phyloP scores from a whole-genome alignment of 1,140 invertebrate genomes.

The Cotesia vestalis region DNA sequence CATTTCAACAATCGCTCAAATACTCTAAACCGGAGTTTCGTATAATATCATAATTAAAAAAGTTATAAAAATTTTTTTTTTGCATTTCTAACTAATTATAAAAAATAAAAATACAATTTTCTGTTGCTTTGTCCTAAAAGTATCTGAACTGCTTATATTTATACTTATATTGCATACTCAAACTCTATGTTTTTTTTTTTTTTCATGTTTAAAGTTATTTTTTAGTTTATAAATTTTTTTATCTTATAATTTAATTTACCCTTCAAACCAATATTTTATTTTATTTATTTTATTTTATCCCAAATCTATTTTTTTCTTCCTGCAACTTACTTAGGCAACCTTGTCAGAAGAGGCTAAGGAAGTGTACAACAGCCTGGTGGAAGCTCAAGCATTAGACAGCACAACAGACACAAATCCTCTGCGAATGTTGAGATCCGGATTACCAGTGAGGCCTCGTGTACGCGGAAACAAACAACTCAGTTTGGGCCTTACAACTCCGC shows the following conservation, averaged over 20 bases:
- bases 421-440: constrained; percentile 74
- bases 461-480: constrained; percentile 68
- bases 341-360: constrained; percentile 86
- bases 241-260: constrained; percentile 52
- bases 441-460: constrained; percentile 69
- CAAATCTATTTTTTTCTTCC: constrained; percentile 56
- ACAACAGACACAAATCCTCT: constrained; percentile 72
- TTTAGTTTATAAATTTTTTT: constrained; percentile 41
- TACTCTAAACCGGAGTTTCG: too few relatives aligned
- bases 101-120: constrained; percentile 4
- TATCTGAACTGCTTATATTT: neutral
- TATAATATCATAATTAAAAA: too few relatives aligned
- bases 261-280: constrained; percentile 30
- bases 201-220: too few relatives aligned
- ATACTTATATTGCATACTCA: too few relatives aligned
- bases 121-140: constrained; percentile 21
- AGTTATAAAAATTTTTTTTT: too few relatives aligned
- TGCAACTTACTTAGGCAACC: constrained; percentile 70
- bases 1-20: too few relatives aligned
- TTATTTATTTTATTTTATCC: constrained; percentile 53
- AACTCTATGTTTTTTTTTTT: constrained; percentile 7
- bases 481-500: constrained; percentile 37
- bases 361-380: constrained; percentile 91
- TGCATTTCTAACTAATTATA: too few relatives aligned
- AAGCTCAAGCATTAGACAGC: constrained; percentile 69